Evolutionary conservation across 2,888 invertebrate species (phyloP).

Genomic region (Ornithoptera priamus): DNA sequence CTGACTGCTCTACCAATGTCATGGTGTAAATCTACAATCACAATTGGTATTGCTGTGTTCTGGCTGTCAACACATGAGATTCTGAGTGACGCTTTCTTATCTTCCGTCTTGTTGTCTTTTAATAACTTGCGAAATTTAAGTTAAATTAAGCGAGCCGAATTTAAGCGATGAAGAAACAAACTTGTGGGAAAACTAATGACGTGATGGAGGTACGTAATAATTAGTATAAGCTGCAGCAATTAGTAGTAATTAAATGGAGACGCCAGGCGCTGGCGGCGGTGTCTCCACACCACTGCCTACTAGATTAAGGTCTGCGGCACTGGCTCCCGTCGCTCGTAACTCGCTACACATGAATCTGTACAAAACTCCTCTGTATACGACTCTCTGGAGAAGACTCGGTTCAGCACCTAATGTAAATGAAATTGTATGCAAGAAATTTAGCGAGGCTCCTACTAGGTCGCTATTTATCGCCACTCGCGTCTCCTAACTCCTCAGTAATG

Average conservation of each 20-base stretch:
- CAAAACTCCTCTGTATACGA: constrained; percentile 60
- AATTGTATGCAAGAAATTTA: constrained; percentile 78
- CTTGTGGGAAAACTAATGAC: constrained; percentile 64
- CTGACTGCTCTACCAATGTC: too few species aligned
- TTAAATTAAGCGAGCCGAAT: constrained; percentile 46
- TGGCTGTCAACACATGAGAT: too few species aligned
- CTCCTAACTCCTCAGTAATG: constrained; percentile 75
- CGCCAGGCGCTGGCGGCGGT: constrained; percentile 51
- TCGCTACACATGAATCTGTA: constrained; percentile 75
- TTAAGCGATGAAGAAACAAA: constrained; percentile 16
- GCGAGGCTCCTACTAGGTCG: constrained; percentile 68
- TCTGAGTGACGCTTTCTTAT: too few species aligned
- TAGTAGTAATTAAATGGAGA: constrained; percentile 75
- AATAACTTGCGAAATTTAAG: too few species aligned
- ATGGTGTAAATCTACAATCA: too few species aligned
- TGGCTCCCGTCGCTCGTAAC: constrained; percentile 68
- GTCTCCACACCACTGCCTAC: constrained; percentile 54
- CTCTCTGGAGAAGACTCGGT: constrained; percentile 65
- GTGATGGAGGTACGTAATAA: constrained; percentile 47
- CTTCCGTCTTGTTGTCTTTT: too few species aligned
- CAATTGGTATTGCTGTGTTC: too few species aligned
- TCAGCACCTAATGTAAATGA: constrained; percentile 78
- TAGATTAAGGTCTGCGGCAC: constrained; percentile 70
- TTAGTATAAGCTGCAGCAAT: constrained; percentile 68
- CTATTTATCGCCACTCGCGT: constrained; percentile 74